Percentiles rank a stretch among this genome's conserved stretches.
These are phyloP conservation scores for Siderastrea radians DNA, from an alignment of 92 coral and sea anemone species.

Conservation along the genomic window DNA sequence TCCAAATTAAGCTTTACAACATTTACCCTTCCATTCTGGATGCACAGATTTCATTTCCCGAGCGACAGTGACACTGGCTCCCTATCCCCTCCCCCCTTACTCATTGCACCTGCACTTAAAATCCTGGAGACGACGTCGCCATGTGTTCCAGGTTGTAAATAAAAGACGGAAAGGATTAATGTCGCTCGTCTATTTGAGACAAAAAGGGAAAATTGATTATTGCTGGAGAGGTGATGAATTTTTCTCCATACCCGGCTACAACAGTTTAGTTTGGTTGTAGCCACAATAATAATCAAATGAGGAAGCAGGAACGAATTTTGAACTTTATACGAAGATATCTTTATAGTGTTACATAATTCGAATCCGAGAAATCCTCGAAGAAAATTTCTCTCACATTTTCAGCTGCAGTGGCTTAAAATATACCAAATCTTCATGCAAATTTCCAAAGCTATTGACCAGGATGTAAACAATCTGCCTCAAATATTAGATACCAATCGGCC, in stretches of 20 bases:
- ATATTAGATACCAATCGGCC: neutral
- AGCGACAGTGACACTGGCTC: too few relatives aligned
- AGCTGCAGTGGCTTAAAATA: neutral
- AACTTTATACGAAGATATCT: neutral
- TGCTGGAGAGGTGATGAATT: neutral
- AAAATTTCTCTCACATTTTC: neutral
- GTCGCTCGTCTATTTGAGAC: neutral
- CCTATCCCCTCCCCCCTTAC: too few relatives aligned
- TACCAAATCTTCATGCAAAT: constrained; percentile 22
- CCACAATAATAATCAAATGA: neutral
- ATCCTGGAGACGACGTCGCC: too few relatives aligned
- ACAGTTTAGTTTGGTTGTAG: neutral
- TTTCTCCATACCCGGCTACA: neutral
- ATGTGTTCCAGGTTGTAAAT: too few relatives aligned
- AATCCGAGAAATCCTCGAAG: too few relatives aligned
- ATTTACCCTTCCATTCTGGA: too few relatives aligned
- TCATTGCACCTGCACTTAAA: too few relatives aligned
- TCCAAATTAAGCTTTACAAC: too few relatives aligned
- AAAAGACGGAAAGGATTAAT: neutral
- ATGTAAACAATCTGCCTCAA: constrained; percentile 31
- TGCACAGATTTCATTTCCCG: too few relatives aligned
- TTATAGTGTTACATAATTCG: neutral
- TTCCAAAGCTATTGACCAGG: neutral
- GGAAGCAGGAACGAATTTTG: neutral
- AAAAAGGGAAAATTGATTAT: neutral